These are phyloP conservation scores for Rhopalosiphum nymphaeae DNA, from an alignment of 2,888 invertebrate species.

Conservation along the genomic window DNA sequence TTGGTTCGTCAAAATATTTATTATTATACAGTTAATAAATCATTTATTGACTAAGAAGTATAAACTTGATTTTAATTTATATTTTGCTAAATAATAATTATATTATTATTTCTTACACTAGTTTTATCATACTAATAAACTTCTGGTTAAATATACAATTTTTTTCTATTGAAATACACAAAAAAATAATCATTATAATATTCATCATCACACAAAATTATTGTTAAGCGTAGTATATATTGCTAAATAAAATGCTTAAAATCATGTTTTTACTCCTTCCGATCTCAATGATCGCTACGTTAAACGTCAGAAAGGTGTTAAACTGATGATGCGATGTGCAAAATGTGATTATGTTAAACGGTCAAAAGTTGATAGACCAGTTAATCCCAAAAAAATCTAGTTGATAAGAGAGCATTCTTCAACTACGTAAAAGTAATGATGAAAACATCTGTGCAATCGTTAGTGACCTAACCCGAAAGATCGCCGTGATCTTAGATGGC, in stretches of 20 bases:
- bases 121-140: too few species aligned
- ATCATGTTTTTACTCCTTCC: too few species aligned
- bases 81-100: too few species aligned
- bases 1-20: neutral
- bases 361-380: neutral
- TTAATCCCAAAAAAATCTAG: neutral
- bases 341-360: neutral
- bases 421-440: neutral
- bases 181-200: too few species aligned
- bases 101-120: too few species aligned
- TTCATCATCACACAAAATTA: too few species aligned
- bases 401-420: neutral
- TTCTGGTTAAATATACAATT: too few species aligned
- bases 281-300: too few species aligned
- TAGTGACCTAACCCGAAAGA: neutral
- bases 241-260: too few species aligned
- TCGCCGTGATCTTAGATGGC: neutral
- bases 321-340: neutral
- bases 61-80: neutral
- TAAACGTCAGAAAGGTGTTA: slow-evolving; percentile 1
- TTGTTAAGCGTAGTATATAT: too few species aligned
- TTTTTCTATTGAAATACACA: too few species aligned
- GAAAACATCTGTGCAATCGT: neutral
- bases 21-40: neutral
- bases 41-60: neutral